These are phyloP conservation scores for Nasonia vitripennis DNA, from an alignment of 1,140 invertebrate species.

Conservation along the genomic window DNA sequence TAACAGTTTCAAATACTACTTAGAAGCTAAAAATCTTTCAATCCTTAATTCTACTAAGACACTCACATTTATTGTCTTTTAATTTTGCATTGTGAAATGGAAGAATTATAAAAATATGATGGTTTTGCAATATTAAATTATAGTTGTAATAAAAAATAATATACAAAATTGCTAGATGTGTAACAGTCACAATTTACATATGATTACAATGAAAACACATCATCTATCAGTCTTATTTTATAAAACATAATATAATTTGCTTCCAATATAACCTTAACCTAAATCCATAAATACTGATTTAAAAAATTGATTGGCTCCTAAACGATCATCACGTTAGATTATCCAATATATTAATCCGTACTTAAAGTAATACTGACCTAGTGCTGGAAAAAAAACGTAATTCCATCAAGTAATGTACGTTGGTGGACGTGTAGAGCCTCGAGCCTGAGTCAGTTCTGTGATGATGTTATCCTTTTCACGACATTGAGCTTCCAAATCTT, in stretches of 20 bases:
- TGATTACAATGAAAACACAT: too few relatives aligned
- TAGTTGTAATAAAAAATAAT: too few relatives aligned
- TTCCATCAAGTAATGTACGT: background rate
- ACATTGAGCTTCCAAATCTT: background rate
- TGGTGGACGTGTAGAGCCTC: background rate
- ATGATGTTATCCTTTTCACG: conserved; percentile 14
- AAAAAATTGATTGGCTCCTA: too few relatives aligned
- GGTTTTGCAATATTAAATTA: too few relatives aligned
- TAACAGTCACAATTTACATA: too few relatives aligned
- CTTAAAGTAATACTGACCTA: background rate
- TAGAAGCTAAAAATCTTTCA: background rate
- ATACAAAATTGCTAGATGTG: too few relatives aligned
- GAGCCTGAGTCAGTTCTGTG: background rate
- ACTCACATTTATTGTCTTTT: background rate
- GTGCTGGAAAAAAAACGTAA: background rate
- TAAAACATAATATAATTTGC: too few relatives aligned
- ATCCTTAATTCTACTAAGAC: background rate
- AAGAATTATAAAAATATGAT: background rate
- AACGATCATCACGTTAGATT: background rate
- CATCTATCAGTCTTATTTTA: too few relatives aligned
- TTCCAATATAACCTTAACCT: too few relatives aligned
- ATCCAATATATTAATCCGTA: background rate
- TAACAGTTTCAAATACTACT: too few relatives aligned
- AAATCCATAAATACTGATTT: too few relatives aligned
- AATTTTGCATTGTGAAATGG: background rate